Evolutionary conservation across 2,888 invertebrate genomes (phyloP).

Genomic region (Idaea biselata): DNA sequence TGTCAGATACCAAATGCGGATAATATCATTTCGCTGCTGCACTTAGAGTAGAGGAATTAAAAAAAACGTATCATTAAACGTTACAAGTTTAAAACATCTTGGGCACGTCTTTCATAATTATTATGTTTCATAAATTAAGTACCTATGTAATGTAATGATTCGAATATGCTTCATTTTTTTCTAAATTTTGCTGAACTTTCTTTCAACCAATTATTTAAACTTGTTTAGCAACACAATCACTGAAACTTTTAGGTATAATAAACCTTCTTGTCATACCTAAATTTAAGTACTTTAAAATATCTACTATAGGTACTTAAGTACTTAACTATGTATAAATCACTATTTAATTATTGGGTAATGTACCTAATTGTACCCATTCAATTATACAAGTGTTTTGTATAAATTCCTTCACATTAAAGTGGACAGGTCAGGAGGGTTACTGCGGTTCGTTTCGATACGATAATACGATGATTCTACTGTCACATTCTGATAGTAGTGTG

Average conservation of each 20-base stretch:
- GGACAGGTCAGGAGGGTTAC: neutral
- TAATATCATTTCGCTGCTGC: constrained; percentile 75
- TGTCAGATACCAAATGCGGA: constrained; percentile 77
- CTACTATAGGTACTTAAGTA: neutral
- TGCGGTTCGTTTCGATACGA: no score
- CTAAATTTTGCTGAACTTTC: no score
- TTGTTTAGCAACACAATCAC: no score
- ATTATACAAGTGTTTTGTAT: neutral
- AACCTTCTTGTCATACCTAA: no score
- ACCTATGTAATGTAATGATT: no score
- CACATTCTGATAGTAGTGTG: no score
- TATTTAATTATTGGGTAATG: neutral
- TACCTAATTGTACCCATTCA: neutral
- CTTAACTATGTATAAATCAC: neutral
- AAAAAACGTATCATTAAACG: constrained; percentile 5
- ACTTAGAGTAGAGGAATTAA: constrained; percentile 69
- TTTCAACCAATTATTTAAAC: no score
- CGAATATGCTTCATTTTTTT: no score
- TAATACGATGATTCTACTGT: no score
- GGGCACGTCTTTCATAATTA: neutral
- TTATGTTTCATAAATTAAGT: neutral
- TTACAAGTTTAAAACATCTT: neutral
- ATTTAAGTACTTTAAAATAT: no score
- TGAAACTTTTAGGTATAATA: no score
- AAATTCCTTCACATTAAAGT: neutral